These are phyloP conservation scores for Danionella dracula DNA, from an alignment of 2,797 vertebrate species.

Conservation along the genomic window DNA sequence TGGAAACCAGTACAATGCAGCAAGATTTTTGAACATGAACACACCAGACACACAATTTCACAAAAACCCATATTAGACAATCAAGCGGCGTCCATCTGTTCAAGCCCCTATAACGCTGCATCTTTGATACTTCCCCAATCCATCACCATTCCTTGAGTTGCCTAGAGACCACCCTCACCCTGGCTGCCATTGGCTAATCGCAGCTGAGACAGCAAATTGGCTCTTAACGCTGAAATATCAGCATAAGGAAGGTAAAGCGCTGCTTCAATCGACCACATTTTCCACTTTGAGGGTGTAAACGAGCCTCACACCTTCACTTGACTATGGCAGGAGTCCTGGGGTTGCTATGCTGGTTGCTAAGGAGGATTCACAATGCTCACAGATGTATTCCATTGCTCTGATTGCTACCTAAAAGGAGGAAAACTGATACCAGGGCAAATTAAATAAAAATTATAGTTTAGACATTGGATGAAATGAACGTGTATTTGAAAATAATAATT, in stretches of 20 bases:
- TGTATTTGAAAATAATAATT: no score
- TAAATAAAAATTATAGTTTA: no score
- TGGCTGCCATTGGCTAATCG: slow-evolving; percentile 8
- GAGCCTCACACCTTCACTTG: neutral
- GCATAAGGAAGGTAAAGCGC: neutral
- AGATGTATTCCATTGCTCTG: slow-evolving; percentile 1
- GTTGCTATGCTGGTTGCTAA: slow-evolving; percentile 38
- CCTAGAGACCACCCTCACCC: slow-evolving; percentile 26
- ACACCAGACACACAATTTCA: neutral
- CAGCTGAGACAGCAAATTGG: neutral
- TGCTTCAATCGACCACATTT: neutral
- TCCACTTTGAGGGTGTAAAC: neutral
- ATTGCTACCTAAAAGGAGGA: slow-evolving; percentile 8
- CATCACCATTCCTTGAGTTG: slow-evolving; percentile 10
- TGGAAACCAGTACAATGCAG: slow-evolving; percentile 46
- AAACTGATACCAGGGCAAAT: no score
- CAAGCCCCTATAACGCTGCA: neutral
- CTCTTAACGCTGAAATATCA: neutral
- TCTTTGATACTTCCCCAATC: slow-evolving; percentile 13
- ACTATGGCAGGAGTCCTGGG: slow-evolving; percentile 2
- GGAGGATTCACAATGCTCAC: slow-evolving; percentile 3
- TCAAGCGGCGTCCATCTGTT: neutral
- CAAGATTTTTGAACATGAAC: slow-evolving; percentile 38
- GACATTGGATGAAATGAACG: no score
- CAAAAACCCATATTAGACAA: slow-evolving; percentile 1